Evolutionary conservation across 2,888 invertebrate species (phyloP).

Genomic region (Plagodis dolabraria): DNA sequence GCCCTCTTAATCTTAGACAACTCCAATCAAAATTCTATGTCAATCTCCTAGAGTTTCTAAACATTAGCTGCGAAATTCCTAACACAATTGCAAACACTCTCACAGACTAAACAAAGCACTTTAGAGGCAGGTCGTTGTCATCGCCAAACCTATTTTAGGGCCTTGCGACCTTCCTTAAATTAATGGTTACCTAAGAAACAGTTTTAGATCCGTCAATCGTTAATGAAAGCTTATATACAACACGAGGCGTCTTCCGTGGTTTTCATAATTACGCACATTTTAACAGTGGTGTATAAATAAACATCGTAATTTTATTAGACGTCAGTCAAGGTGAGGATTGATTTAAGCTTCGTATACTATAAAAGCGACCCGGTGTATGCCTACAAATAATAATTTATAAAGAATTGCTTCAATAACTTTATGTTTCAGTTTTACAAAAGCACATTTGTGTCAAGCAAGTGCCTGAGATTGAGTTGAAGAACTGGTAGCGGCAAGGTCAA

Average conservation of each 20-base stretch:
- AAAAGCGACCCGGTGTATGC: slow-evolving; percentile 18
- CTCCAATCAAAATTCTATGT: slow-evolving; percentile 62
- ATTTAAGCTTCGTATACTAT: slow-evolving; percentile 31
- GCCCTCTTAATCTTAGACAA: slow-evolving; percentile 71
- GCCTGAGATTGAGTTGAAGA: slow-evolving; percentile 7
- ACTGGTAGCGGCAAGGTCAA: slow-evolving; percentile 9
- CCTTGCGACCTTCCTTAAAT: slow-evolving; percentile 13
- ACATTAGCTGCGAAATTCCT: slow-evolving; percentile 17
- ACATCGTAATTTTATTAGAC: slow-evolving; percentile 38
- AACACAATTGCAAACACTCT: slow-evolving; percentile 19
- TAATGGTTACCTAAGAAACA: slow-evolving; percentile 23
- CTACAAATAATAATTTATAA: slow-evolving; percentile 21
- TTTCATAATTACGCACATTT: slow-evolving; percentile 37
- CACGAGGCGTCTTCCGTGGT: slow-evolving; percentile 26
- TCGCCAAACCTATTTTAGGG: slow-evolving; percentile 15
- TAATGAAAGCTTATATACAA: slow-evolving; percentile 34
- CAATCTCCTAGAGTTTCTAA: slow-evolving; percentile 60
- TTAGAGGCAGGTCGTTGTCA: slow-evolving; percentile 25
- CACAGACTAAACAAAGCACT: slow-evolving; percentile 29
- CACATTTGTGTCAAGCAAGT: slow-evolving; percentile 18
- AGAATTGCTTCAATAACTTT: slow-evolving; percentile 16
- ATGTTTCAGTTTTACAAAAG: slow-evolving; percentile 19
- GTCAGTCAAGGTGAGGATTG: slow-evolving; percentile 30
- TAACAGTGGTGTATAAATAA: slow-evolving; percentile 35
- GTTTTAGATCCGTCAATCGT: slow-evolving; percentile 37